Evolutionary conservation across 2,888 invertebrate genomes (phyloP), one percentile per base, ranked within the genome.

Genomic region (Protophormia terraenovae): DNA sequence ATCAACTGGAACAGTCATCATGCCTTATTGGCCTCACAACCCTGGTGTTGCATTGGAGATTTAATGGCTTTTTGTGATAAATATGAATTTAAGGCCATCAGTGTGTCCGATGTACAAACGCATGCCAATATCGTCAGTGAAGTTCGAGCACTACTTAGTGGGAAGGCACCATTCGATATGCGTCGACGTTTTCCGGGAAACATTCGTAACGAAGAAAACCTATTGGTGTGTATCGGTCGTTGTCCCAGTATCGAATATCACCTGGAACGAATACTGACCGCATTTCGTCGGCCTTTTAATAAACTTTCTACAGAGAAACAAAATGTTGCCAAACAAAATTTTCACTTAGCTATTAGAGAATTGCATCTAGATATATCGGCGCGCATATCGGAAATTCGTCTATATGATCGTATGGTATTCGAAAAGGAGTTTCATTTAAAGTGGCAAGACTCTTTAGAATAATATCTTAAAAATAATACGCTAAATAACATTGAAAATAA

Each of bases 1-100:
- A 79, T 86, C 75, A 91, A 91, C 64, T 91, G 91, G 91, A 87
- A 85, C 22, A 90, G 67, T 64, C 88, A 87, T n/a, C 91, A 91
- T 72, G 83, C 88, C 5, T 87, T 89, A 1, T 81, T 91, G 50
- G 87, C 89, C 62, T 86, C 89, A 7, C 89, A 87, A 81, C 86
- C 91, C 3, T 91, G 91, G 91, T 90, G 90, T 53, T 90, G 90
- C 55, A 88, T 91, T 76, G 89, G 90, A 14, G 91, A 91, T 75
- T 88, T 91, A 27, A 91, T 91, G 88, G 87, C 87, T 29, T 91
- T 91, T 79, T 91, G 91, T 80, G 91, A 91, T 87, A 91, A 89
- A 87, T 90, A 91, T 86, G 91, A 91, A 84, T 91, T 89, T 83
- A 90, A 89, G 77, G 88, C 90, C 4, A 81, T 91, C 6, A 89